phyloP scores from a whole-genome alignment of 2,113 vertebrate genomes.

The Sceloporus undulatus region DNA sequence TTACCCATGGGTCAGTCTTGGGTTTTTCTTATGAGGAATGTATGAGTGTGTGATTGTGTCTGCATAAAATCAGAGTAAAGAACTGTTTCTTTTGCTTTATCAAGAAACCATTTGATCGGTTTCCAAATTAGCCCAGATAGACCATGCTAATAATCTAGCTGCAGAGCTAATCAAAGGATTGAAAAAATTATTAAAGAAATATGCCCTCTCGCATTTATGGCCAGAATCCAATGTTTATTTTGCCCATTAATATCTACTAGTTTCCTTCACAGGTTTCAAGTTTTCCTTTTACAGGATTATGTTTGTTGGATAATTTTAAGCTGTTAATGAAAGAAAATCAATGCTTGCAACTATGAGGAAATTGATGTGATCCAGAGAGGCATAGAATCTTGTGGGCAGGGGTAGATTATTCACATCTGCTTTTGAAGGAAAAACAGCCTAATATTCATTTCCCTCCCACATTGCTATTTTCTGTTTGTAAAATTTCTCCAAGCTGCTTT shows the following conservation, averaged over 20 bases:
- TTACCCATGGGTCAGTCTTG: not conserved
- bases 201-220: not conserved
- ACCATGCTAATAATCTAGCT: not conserved
- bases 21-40: not conserved
- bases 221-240: not conserved
- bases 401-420: not conserved
- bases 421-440: not conserved
- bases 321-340: not conserved
- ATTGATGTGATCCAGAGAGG: not conserved
- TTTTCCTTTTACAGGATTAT: not conserved
- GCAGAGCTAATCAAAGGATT: not conserved
- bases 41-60: too few species aligned
- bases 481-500: not conserved
- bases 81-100: not conserved
- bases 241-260: not conserved
- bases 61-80: not conserved
- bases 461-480: not conserved
- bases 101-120: not conserved
- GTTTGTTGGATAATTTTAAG: not conserved
- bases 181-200: not conserved
- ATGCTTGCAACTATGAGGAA: not conserved
- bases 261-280: not conserved
- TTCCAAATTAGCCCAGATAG: fast-evolving
- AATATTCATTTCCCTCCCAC: not conserved
- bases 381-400: too few species aligned